These are phyloP conservation scores for Melanotaenia pygmaea DNA, from an alignment of 2,797 vertebrate genomes.

Conservation along the genomic window DNA sequence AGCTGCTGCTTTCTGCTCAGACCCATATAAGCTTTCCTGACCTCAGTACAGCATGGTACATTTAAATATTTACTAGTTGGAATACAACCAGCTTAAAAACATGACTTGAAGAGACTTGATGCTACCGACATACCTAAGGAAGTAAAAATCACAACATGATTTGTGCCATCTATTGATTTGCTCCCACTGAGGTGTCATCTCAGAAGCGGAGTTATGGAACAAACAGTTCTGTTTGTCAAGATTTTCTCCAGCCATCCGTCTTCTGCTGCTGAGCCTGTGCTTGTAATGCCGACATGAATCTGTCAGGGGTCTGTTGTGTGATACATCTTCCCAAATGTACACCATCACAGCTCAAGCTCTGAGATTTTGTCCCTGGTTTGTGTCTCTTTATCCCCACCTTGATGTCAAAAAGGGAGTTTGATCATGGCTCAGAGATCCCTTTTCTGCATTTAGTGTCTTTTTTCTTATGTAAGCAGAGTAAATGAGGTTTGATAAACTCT, in stretches of 20 bases:
- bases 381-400: conserved; percentile 13
- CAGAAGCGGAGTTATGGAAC: conserved; percentile 50
- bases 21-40: conserved; percentile 21
- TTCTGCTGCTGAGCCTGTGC: conserved; percentile 8
- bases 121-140: conserved; percentile 10
- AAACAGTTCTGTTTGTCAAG: conserved; percentile 42
- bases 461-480: conserved; percentile 33
- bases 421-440: conserved; percentile 27
- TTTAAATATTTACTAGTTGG: neutral
- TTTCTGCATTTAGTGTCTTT: conserved; percentile 3
- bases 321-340: conserved; percentile 32
- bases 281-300: conserved; percentile 62
- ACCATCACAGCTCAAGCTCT: conserved; percentile 11
- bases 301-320: conserved; percentile 40
- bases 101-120: neutral
- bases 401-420: conserved; percentile 20
- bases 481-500: conserved; percentile 36
- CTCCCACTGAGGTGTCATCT: conserved; percentile 20
- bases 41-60: neutral
- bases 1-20: conserved; percentile 31
- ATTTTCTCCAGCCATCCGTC: conserved; percentile 50
- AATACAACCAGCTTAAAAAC: neutral
- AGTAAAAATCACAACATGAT: neutral
- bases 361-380: conserved; percentile 6
- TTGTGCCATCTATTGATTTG: conserved; percentile 40